A percentile compares a stretch with the other conserved stretches of the same genome.
These are phyloP conservation scores for Epicauta chinensis DNA, from an alignment of 1,140 invertebrate genomes.

Conservation along the genomic window DNA sequence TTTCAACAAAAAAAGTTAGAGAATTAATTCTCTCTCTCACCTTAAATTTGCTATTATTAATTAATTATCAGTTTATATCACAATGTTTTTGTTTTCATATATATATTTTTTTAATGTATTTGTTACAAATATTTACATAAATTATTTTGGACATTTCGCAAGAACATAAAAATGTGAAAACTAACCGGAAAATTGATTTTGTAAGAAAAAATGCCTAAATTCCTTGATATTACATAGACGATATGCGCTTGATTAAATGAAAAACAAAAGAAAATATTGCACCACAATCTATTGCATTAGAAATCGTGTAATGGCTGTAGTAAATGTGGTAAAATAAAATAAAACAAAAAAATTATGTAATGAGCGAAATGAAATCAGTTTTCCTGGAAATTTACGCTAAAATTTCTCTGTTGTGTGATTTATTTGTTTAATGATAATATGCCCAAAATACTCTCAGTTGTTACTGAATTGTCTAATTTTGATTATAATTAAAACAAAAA, in stretches of 20 bases:
- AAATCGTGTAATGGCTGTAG: constrained; percentile 1
- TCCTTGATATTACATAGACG: background rate
- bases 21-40: no score
- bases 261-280: constrained; percentile 10
- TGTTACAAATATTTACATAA: no score
- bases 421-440: constrained; percentile 10
- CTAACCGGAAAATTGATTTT: constrained; percentile 3
- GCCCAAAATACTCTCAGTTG: constrained; percentile 15
- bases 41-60: no score
- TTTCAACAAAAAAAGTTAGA: no score
- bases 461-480: constrained; percentile 4
- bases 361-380: background rate
- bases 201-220: no score
- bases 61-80: no score
- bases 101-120: no score
- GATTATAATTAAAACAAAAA: no score
- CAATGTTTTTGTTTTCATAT: no score
- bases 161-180: background rate
- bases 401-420: no score
- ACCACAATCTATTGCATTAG: constrained; percentile 15
- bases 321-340: background rate
- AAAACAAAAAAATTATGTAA: constrained; percentile 4
- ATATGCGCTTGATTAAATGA: constrained; percentile 9
- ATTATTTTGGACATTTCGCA: no score
- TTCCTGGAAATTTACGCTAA: background rate